Base-by-base conservation (phyloP, 1,140 invertebrate species). In the Drosophila tani region DNA sequence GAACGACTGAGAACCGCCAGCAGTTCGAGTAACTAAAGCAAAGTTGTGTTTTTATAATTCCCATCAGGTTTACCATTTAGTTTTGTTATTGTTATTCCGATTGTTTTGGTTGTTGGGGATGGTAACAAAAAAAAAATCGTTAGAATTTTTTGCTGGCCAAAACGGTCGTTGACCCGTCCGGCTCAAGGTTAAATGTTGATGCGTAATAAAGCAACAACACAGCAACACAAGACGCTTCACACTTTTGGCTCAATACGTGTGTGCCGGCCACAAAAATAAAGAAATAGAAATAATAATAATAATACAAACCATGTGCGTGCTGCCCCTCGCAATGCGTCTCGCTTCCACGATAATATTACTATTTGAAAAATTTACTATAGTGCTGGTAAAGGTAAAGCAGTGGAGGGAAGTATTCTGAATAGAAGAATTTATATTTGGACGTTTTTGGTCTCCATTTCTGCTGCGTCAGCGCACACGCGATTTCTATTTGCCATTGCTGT, bases 111-210 rank as follows among this genome's bases (percentile, higher is more conserved):
- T 82, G 63, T 63, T 75, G 65, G 63, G 69, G 76, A 53, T 60
- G 66, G 63, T 45, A 87, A 73, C 60, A 59, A 79, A 76, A 59
- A 79, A 79, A 76, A 83, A 83, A 85, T 88, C 73, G 85, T 88
- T 87, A 87, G 84, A 88, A 84, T 84, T 85, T 85, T 84, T 90
- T 53, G 51, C 27, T 60, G 81, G 85, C 85, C 64, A 88, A 88
- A 88, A 88, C 82, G 85, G 88, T 75, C 85, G 67, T 82, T 88
- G 85, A 88, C 86, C 85, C 74, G 50, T 49, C 45, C 67, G 49
- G 67, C 66, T 90, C 85, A 88, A 88, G 85, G 85, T 88, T 88
- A 90, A 88, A 88, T 85, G 79, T 45, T 88, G 85, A 85, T 90
- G 85, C 85, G 85, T 88, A 88, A 85, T 88, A 85, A 79, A 56